Evolutionary conservation across 2,797 vertebrate genomes (phyloP), one percentile per base, ranked within the genome.

Genomic region (Knipowitschia caucasica): DNA sequence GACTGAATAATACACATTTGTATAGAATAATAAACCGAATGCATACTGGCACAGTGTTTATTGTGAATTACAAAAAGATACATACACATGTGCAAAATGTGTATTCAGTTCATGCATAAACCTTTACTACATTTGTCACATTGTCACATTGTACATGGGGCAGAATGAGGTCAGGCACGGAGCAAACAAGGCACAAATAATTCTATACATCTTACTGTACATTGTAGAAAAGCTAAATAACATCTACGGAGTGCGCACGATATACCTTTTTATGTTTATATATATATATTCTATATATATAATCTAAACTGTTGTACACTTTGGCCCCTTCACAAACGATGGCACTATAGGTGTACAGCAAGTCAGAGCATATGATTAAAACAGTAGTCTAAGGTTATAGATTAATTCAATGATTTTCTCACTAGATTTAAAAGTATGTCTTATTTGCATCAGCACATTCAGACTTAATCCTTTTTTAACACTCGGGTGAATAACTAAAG

Each of bases 21-120:
- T 82, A 79, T 70, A 80, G 80, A 82, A 70, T 23, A 88, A 85
- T 86, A 86, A 86, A 89, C 57, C 54, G 66, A 84, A 81, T 68
- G 69, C 71, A 69, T 60, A 80, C 56, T 50, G 69, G 69, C 50
- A 68, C 67, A 56, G 42, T 67, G 51, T 78, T 75, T 79, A 77
- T 71, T 81, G 54, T 60, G 44, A 66, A 55, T 75, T 65, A 76
- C 67, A 79, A 80, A n/a, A 75, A 79, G 43, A 30, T 67, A 56
- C 54, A 51, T 7, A 4, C 23, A 21, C 29, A 58, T 25, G 36
- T 23, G 5, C 8, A 38, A 31, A 53, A 42, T 34, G 18, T 56
- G 34, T 44, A 34, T 62, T 46, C 9, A n/a, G 30, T 34, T 23
- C 46, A 49, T 49, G 46, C 29, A 33, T 47, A 11, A 12, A 47